phyloP scores from a whole-genome alignment of 1,140 invertebrate species.

The Radopholus similis region DNA sequence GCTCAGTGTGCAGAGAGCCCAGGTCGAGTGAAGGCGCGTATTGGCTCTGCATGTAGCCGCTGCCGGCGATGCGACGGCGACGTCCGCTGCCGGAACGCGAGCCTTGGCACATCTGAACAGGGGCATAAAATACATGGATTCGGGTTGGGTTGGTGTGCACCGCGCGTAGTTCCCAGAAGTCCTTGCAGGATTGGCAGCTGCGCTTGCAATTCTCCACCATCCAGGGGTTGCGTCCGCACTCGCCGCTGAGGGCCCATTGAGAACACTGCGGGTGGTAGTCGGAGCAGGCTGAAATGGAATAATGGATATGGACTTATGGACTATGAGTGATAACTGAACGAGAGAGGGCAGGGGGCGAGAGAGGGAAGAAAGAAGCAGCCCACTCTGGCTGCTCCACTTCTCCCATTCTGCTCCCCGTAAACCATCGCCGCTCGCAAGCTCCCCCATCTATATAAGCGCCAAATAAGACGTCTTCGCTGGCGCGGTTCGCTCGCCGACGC shows the following conservation, averaged over 20 bases:
- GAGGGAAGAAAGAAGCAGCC: not conserved
- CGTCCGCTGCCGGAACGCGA: too few relatives aligned
- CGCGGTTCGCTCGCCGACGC: too few relatives aligned
- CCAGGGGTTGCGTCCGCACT: constrained; percentile 33
- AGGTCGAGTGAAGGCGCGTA: too few relatives aligned
- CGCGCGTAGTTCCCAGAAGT: too few relatives aligned
- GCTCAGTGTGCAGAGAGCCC: too few relatives aligned
- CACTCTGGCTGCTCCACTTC: too few relatives aligned
- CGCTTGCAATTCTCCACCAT: constrained; percentile 38
- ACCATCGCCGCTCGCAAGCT: not conserved
- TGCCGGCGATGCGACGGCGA: too few relatives aligned
- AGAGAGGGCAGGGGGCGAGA: not conserved
- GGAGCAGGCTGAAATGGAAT: constrained; percentile 26
- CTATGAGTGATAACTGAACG: not conserved
- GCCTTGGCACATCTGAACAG: too few relatives aligned
- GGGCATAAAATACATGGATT: too few relatives aligned
- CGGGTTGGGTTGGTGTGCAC: too few relatives aligned
- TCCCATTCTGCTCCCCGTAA: not conserved
- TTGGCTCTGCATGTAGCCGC: too few relatives aligned
- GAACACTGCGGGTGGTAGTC: constrained; percentile 30
- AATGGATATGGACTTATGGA: not conserved
- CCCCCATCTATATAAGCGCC: not conserved
- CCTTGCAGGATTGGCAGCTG: too few relatives aligned
- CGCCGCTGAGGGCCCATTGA: constrained; percentile 20
- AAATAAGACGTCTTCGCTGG: not conserved